These are phyloP conservation scores for Mythimna lalbum DNA, from an alignment of 2,888 invertebrate species.

Conservation along the genomic window DNA sequence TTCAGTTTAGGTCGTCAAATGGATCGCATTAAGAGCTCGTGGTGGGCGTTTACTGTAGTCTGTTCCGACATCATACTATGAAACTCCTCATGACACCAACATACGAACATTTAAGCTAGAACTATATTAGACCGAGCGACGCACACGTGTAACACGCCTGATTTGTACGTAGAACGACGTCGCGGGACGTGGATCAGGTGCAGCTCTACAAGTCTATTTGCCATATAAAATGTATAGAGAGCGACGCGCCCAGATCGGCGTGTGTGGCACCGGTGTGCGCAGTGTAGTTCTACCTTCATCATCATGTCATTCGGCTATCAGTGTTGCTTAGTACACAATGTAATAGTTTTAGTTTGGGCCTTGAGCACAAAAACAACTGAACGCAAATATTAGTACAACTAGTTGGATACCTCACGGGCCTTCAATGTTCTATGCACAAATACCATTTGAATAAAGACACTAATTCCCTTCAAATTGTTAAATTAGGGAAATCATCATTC, in stretches of 20 bases:
- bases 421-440: slow-evolving; percentile 35
- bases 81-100: neutral
- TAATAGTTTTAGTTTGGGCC: slow-evolving; percentile 4
- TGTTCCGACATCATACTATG: neutral
- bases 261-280: no score
- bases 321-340: slow-evolving; percentile 31
- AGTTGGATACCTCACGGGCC: neutral
- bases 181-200: no score
- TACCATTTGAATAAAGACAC: slow-evolving; percentile 31
- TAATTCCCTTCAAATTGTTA: slow-evolving; percentile 24
- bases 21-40: no score
- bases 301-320: slow-evolving; percentile 38
- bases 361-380: slow-evolving; percentile 22
- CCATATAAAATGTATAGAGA: no score
- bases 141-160: no score
- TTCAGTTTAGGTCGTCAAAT: no score
- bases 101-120: neutral
- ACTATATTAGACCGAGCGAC: no score
- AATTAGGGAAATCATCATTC: slow-evolving; percentile 15
- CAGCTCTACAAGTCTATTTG: no score
- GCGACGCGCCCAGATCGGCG: no score
- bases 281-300: no score
- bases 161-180: no score
- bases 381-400: slow-evolving; percentile 1
- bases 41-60: neutral